These are phyloP conservation scores for Raja brachyura DNA, from an alignment of 2,113 vertebrate genomes.

Conservation along the genomic window DNA sequence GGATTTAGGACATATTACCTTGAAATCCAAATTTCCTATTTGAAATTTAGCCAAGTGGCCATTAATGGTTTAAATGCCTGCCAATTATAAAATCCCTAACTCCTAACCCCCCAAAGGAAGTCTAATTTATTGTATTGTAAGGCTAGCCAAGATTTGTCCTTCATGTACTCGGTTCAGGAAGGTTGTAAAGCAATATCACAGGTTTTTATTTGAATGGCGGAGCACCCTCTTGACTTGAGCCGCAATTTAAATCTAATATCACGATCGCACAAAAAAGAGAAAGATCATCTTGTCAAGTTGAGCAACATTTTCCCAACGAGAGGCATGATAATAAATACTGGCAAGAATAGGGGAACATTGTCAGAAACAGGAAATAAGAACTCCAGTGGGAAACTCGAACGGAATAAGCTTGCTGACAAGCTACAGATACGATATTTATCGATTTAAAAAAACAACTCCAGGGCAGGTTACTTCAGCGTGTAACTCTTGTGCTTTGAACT, in stretches of 20 bases:
- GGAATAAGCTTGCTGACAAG: conserved; percentile 13
- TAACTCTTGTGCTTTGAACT: background rate
- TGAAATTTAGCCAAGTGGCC: conserved; percentile 17
- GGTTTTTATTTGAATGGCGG: background rate
- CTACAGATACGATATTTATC: background rate
- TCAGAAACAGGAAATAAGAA: conserved; percentile 19
- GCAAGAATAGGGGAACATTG: background rate
- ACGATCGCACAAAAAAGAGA: background rate
- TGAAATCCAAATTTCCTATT: conserved; percentile 26
- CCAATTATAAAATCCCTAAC: conserved; percentile 19
- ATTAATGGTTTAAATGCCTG: conserved; percentile 17
- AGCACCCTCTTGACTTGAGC: background rate
- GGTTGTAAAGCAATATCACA: background rate
- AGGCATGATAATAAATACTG: background rate
- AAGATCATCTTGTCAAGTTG: background rate
- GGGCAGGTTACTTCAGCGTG: background rate
- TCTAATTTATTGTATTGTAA: background rate
- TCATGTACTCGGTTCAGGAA: background rate
- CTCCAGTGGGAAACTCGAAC: background rate
- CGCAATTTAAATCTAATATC: background rate
- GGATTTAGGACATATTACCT: conserved; percentile 29
- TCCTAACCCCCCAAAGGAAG: background rate
- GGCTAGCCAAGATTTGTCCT: background rate
- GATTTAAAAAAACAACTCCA: background rate
- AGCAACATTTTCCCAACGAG: background rate